A percentile compares a stretch with the other conserved stretches of the same genome.
Evolutionary conservation across 2,888 invertebrate species (phyloP).

Genomic region (Punctoribates punctum): DNA sequence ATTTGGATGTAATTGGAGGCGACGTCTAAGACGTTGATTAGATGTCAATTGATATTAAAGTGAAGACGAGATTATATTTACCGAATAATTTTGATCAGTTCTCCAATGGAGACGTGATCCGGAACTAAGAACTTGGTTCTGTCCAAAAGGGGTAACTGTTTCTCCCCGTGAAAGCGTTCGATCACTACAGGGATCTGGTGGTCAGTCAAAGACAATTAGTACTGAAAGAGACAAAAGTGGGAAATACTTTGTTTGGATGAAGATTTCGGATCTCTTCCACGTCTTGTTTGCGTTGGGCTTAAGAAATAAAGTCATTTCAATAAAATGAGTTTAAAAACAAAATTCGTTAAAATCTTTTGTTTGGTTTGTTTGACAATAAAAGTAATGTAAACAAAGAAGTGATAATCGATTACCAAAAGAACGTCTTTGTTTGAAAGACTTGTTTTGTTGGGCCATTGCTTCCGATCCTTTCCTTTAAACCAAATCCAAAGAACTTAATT

Average conservation of each 20-base stretch:
- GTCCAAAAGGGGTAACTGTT: constrained; percentile 59
- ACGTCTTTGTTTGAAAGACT: constrained; percentile 52
- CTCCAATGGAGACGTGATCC: constrained; percentile 60
- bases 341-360: too few species aligned
- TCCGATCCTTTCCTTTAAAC: too few species aligned
- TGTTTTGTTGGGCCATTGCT: constrained; percentile 37
- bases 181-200: constrained; percentile 56
- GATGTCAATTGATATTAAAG: background rate
- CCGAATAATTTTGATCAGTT: constrained; percentile 60
- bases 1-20: constrained; percentile 57
- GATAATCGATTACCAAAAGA: constrained; percentile 50
- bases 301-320: background rate
- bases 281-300: constrained; percentile 58
- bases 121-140: constrained; percentile 60
- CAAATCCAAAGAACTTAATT: background rate
- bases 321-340: background rate
- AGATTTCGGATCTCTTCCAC: constrained; percentile 57
- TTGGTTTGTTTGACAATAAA: background rate
- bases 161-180: constrained; percentile 59
- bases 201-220: constrained; percentile 43
- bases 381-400: background rate
- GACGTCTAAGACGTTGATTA: constrained; percentile 52
- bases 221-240: background rate
- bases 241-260: constrained; percentile 58
- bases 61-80: constrained; percentile 46